A percentile compares a stretch with the other conserved stretches of the same genome.
Conservation (phyloP, 1,140 invertebrate species). For the Orchesella cincta region DNA sequence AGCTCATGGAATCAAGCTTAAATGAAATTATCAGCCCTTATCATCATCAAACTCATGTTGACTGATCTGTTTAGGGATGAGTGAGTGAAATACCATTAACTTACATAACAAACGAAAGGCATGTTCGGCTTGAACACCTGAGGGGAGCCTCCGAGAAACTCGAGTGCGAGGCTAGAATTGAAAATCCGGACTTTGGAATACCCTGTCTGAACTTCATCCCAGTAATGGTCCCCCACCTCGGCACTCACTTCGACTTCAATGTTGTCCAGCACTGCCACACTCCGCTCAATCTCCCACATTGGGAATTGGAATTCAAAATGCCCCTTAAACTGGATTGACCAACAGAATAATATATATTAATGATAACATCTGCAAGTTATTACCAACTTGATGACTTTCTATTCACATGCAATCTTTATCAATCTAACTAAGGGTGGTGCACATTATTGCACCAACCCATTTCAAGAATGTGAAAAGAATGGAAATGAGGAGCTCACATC, state of each 20-base stretch:
- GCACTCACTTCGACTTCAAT: constrained; percentile 85
- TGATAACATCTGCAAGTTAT: too few species aligned
- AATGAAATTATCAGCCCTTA: constrained; percentile 7
- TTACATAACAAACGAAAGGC: constrained; percentile 77
- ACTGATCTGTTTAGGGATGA: constrained; percentile 37
- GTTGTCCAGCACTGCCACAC: constrained; percentile 69
- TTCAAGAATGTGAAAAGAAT: neutral
- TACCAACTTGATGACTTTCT: too few species aligned
- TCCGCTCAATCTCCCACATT: constrained; percentile 72
- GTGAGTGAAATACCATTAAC: constrained; percentile 54
- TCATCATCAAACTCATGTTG: constrained; percentile 22
- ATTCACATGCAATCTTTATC: too few species aligned
- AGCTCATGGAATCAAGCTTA: constrained; percentile 24
- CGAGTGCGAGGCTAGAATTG: constrained; percentile 76
- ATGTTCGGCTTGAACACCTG: constrained; percentile 93
- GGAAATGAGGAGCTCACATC: constrained; percentile 27
- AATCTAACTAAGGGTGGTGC: too few species aligned
- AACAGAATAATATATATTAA: too few species aligned
- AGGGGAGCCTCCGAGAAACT: constrained; percentile 83
- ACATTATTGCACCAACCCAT: too few species aligned
- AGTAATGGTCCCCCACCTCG: constrained; percentile 84
- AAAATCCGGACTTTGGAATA: constrained; percentile 83
- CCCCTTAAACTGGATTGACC: constrained; percentile 83
- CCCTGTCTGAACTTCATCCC: constrained; percentile 78
- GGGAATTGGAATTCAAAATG: constrained; percentile 82